Conservation (phyloP, 2,113 vertebrate species). For the Sorex fumeus region DNA sequence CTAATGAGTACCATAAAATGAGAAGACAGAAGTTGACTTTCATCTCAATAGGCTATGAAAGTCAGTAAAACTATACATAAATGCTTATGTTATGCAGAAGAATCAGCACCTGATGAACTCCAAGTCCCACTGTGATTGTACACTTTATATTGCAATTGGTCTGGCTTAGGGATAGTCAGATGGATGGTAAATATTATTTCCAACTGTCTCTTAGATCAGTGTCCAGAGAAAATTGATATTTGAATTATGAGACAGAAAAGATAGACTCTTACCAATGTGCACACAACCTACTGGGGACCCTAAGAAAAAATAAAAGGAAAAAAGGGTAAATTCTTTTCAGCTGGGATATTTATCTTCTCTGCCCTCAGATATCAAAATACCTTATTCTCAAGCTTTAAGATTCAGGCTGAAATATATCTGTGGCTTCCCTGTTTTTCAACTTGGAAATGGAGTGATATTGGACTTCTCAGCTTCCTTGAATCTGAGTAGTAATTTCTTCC, state of each 20-base stretch:
- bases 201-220: background rate
- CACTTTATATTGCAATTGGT: background rate
- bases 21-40: background rate
- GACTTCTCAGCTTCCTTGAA: background rate
- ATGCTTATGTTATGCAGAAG: background rate
- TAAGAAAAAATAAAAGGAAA: too few species aligned
- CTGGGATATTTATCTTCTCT: background rate
- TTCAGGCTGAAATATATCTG: background rate
- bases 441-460: background rate
- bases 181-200: background rate
- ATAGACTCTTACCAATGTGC: background rate
- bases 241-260: background rate
- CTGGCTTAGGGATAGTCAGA: background rate
- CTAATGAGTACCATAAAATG: constrained; percentile 4
- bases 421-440: background rate
- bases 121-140: background rate
- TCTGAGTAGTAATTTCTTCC: too few species aligned
- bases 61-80: constrained; percentile 20
- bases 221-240: background rate
- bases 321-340: background rate
- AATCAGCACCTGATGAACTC: background rate
- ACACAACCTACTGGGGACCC: too few species aligned
- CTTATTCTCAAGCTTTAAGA: background rate
- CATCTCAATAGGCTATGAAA: background rate
- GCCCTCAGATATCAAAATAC: background rate